These are phyloP conservation scores for Lycia hirtaria DNA, from an alignment of 2,888 invertebrate species.

Conservation along the genomic window DNA sequence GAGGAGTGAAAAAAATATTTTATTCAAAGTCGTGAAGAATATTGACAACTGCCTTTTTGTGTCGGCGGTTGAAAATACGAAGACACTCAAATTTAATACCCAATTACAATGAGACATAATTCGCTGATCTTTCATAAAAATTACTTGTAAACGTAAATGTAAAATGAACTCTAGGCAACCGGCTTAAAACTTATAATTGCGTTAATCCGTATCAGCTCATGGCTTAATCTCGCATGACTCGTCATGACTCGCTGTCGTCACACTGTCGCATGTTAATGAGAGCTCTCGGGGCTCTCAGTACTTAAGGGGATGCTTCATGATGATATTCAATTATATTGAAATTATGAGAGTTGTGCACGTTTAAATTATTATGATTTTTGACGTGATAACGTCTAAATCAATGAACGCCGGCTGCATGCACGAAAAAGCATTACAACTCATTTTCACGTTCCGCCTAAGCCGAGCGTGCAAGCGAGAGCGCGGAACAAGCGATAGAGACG, in stretches of 20 bases:
- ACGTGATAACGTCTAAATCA: no score
- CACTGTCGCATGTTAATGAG: slow-evolving; percentile 71
- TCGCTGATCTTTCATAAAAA: background rate
- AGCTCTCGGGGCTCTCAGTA: slow-evolving; percentile 25
- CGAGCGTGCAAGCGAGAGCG: no score
- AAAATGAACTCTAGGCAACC: slow-evolving; percentile 4
- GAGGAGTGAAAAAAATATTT: no score
- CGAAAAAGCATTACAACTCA: no score
- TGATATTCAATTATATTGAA: background rate
- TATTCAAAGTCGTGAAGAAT: no score
- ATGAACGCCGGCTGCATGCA: no score
- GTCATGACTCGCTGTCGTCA: slow-evolving; percentile 67
- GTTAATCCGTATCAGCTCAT: slow-evolving; percentile 32
- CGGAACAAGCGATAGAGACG: no score
- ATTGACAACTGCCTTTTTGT: no score
- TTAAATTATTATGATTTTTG: background rate
- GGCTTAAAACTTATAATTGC: slow-evolving; percentile 17
- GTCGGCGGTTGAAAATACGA: no score
- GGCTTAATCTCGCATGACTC: slow-evolving; percentile 49
- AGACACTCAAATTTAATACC: no score
- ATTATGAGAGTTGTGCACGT: background rate
- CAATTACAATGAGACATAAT: background rate
- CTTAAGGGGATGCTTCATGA: slow-evolving; percentile 3
- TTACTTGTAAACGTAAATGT: background rate
- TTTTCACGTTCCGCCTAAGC: no score